Evolutionary conservation across 2,888 invertebrate species (phyloP), one percentile per base, ranked within the genome.

Genomic region (Papilio gigon): DNA sequence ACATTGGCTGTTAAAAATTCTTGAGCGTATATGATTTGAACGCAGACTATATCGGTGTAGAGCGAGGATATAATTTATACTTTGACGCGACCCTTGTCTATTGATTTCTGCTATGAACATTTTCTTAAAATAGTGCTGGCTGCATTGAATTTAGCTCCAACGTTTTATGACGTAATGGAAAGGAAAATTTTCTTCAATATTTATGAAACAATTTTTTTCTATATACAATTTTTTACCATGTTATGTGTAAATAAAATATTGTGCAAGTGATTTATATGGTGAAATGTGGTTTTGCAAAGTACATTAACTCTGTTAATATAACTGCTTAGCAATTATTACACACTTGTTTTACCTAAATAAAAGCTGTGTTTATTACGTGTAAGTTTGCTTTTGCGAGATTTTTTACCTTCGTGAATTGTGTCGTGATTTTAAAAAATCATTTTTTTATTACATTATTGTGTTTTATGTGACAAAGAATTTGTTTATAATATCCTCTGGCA

Each of bases 341-440:
- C 20, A 8, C 8, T 20, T 20, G 2, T 44, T 20, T 14, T 27
- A 42, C 8, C 14, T 20, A n/a, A 1, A 56, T n/a, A n/a, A 27
- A 20, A 53, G 53, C 53, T 27, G 25, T 53, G 25, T 44, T 20
- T 20, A 44, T 22, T 44, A n/a, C 9, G 27, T 30, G 0, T 3
- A 53, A 44, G 14, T 40, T 1, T 20, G 53, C 53, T 9, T 9
- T 53, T 53, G 53, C 53, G 53, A 53, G n/a, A 17, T 25, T 44
- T 44, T 22, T 47, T 47, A 6, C 27, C 27, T 14, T 50, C 6
- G 27, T 53, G 8, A 12, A 22, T 25, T n/a, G 4, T 20, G 20
- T 20, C 20, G 1, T 44, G 20, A 22, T 22, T 20, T 9, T 4
- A 25, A 2, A 11, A 22, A 47, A 22, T 4, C 22, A 25, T 25